Percentiles rank a stretch among this genome's conserved stretches.
These are phyloP conservation scores for Montifringilla adamsi DNA, from an alignment of 2,113 vertebrate genomes.

Conservation along the genomic window DNA sequence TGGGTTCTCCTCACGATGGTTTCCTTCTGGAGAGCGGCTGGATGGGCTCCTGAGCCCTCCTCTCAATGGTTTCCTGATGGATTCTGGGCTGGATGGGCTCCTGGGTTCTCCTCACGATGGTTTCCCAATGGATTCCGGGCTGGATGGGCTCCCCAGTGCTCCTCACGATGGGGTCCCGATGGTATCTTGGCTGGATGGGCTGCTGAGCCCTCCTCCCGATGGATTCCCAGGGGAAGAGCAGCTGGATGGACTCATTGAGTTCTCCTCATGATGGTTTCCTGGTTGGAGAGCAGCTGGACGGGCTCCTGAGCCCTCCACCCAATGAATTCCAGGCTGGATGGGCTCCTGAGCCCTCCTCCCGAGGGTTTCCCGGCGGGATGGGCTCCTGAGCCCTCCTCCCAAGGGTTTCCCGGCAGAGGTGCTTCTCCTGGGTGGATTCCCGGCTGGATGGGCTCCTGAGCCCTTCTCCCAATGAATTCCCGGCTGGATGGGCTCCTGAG, in stretches of 20 bases:
- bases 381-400: background rate
- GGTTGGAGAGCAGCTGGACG: background rate
- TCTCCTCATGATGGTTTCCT: background rate
- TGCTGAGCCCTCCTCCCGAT: too few species aligned
- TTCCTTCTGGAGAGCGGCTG: background rate
- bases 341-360: background rate
- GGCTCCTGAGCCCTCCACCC: background rate
- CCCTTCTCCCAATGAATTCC: too few species aligned
- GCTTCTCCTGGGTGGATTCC: too few species aligned
- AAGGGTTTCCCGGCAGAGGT: too few species aligned
- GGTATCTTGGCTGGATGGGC: too few species aligned
- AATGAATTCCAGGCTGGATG: background rate
- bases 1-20: accelerated
- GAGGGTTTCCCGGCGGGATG: background rate
- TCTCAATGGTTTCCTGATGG: too few species aligned
- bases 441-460: background rate
- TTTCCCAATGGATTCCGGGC: background rate
- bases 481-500: background rate
- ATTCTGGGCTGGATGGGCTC: background rate
- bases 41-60: background rate
- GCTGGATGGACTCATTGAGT: background rate
- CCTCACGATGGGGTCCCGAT: too few species aligned
- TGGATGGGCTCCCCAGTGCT: background rate
- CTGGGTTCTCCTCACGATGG: too few species aligned
- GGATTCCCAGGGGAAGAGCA: too few species aligned